These are phyloP conservation scores for Leptodactylus fallax DNA, from an alignment of 2,797 vertebrate species.

Conservation along the genomic window DNA sequence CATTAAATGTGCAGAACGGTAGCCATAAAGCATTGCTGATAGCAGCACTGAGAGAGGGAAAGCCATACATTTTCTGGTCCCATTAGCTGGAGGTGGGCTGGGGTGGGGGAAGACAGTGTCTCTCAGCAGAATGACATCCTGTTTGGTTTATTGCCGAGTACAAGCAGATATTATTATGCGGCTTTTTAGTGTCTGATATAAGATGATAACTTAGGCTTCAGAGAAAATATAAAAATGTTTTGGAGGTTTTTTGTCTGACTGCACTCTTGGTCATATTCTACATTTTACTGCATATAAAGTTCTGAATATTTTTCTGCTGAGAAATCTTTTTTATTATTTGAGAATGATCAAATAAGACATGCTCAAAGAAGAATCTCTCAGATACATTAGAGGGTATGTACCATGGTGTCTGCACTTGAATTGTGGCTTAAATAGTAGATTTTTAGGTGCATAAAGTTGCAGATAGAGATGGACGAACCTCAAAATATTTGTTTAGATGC, in stretches of 20 bases:
- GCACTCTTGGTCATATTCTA: background rate
- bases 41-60: conserved; percentile 52
- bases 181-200: conserved; percentile 35
- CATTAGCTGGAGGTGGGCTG: conserved; percentile 57
- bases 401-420: no score
- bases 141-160: conserved; percentile 53
- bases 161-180: conserved; percentile 31
- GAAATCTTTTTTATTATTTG: background rate
- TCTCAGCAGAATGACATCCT: conserved; percentile 57
- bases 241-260: background rate
- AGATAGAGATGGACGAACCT: no score
- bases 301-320: background rate
- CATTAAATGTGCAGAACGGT: conserved; percentile 61
- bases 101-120: conserved; percentile 42
- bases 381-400: background rate
- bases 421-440: no score
- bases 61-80: conserved; percentile 57
- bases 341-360: background rate
- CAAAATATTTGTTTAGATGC: no score
- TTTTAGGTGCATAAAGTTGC: no score
- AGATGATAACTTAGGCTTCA: conserved; percentile 15
- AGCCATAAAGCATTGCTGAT: conserved; percentile 61
- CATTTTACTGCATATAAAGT: background rate
- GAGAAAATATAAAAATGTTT: conserved; percentile 33
- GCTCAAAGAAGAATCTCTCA: background rate